Conservation (phyloP, 2,113 vertebrate species). For the Nycticryphes semicollaris region DNA sequence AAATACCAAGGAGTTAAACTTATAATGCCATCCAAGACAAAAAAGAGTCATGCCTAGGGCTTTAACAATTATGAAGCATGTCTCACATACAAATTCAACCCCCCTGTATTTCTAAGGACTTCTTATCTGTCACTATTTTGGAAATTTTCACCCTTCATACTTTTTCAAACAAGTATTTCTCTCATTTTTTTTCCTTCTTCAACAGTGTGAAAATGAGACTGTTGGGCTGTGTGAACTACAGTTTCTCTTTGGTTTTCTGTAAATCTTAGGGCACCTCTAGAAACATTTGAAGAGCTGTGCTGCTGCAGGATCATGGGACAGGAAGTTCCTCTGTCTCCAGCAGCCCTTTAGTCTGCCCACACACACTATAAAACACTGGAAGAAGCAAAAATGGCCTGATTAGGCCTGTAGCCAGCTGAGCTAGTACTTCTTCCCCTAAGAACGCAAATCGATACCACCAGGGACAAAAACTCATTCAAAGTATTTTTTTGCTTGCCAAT, state of each 20-base stretch:
- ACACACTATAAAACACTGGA: not conserved
- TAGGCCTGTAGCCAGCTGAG: not conserved
- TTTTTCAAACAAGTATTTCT: not conserved
- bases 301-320: not conserved
- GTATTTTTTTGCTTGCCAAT: not conserved
- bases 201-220: not conserved
- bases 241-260: not conserved
- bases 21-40: not conserved
- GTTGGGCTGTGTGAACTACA: not conserved
- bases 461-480: not conserved
- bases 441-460: not conserved
- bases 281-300: not conserved
- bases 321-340: not conserved
- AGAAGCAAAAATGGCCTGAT: not conserved
- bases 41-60: not conserved
- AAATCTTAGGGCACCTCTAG: not conserved
- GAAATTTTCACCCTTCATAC: not conserved
- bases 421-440: not conserved
- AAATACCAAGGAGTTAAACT: not conserved
- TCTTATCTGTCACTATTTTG: not conserved
- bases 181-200: not conserved
- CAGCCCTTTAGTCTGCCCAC: not conserved
- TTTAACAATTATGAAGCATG: not conserved
- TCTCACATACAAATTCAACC: not conserved
- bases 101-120: not conserved